Evolutionary conservation across 2,797 vertebrate species (phyloP).

Genomic region (Ctenosaura bakeri): DNA sequence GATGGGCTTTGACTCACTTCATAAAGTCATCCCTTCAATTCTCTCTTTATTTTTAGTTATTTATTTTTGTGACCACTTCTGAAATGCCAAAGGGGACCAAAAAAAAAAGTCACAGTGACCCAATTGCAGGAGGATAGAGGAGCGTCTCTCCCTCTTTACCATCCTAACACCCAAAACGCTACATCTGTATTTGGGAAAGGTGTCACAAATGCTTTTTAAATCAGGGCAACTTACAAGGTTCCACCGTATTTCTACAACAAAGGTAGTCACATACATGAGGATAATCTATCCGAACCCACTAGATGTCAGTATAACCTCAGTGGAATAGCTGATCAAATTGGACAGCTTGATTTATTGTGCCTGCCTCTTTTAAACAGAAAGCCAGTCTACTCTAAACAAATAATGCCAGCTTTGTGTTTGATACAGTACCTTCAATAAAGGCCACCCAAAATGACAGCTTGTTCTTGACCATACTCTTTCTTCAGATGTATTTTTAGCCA

Average conservation of each 20-base stretch:
- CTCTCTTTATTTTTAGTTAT: background rate
- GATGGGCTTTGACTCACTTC: background rate
- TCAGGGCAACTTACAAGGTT: background rate
- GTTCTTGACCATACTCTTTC: accelerated
- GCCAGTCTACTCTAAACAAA: background rate
- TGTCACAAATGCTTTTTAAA: accelerated
- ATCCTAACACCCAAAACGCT: background rate
- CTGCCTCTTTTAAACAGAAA: background rate
- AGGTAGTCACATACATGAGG: constrained; percentile 4
- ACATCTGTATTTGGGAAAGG: background rate
- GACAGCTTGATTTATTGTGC: constrained; percentile 20
- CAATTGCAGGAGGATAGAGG: background rate
- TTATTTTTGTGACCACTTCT: background rate
- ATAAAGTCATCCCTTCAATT: background rate
- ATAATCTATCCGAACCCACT: constrained; percentile 70
- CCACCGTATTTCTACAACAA: background rate
- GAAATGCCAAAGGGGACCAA: background rate
- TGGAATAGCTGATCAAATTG: constrained; percentile 28
- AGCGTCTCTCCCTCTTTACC: background rate
- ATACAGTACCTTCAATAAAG: accelerated
- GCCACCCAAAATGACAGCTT: background rate
- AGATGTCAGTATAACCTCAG: constrained; percentile 79
- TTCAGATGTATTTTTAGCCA: accelerated
- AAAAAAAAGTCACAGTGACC: too few species aligned
- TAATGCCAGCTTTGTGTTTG: constrained; percentile 13